Conservation (phyloP, 2,113 vertebrate genomes). For the Hepsetus odoe region DNA sequence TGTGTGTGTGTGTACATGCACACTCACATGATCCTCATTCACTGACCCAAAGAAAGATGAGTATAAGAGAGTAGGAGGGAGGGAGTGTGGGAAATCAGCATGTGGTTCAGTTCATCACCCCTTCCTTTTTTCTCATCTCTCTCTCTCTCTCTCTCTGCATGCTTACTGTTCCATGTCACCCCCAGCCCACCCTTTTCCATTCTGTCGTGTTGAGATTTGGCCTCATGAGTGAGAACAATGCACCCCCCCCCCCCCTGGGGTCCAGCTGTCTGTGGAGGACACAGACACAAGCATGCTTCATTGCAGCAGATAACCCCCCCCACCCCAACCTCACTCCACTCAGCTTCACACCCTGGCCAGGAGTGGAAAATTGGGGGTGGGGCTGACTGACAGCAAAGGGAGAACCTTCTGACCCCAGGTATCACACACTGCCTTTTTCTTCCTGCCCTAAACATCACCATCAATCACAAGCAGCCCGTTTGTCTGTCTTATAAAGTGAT, state of each 20-base stretch:
- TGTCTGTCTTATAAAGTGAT: neutral
- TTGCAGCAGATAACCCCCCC: slow-evolving; percentile 48
- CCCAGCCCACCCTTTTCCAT: slow-evolving; percentile 18
- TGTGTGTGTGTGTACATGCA: slow-evolving; percentile 31
- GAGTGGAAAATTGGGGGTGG: neutral
- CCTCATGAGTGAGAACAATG: slow-evolving; percentile 37
- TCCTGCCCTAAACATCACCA: neutral
- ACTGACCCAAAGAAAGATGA: slow-evolving; percentile 22
- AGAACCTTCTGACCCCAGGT: neutral
- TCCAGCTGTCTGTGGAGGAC: slow-evolving; percentile 26
- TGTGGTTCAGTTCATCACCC: slow-evolving; percentile 50
- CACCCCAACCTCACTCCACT: slow-evolving; percentile 19
- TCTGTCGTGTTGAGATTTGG: slow-evolving; percentile 32
- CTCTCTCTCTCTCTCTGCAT: neutral
- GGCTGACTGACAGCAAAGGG: neutral
- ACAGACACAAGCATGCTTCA: slow-evolving; percentile 42
- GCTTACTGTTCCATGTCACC: slow-evolving; percentile 8
- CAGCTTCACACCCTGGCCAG: neutral
- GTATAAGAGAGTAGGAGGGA: slow-evolving; percentile 27
- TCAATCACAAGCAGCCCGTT: neutral
- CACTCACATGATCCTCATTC: slow-evolving; percentile 18
- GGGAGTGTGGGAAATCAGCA: slow-evolving; percentile 60
- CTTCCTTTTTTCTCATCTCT: slow-evolving; percentile 7
- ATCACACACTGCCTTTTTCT: neutral
- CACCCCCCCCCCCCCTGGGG: neutral